Evolutionary conservation across 2,797 vertebrate species (phyloP).

Genomic region (Pampus argenteus): DNA sequence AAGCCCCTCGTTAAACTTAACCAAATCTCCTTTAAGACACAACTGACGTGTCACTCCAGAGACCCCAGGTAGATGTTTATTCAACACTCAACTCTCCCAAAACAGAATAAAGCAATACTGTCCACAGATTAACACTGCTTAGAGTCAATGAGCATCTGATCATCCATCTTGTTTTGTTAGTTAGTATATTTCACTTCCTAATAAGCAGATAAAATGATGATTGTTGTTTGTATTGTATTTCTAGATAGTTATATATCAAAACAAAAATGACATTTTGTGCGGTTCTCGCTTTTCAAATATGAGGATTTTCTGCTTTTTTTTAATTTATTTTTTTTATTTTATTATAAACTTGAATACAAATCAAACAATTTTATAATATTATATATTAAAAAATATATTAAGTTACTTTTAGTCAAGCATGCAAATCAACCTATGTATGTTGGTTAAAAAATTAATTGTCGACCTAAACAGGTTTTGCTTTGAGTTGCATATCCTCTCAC

Average conservation of each 20-base stretch:
- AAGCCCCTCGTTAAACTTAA: conserved; percentile 66
- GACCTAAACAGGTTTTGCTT: too few relatives aligned
- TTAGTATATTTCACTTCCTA: background rate
- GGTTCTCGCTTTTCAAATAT: background rate
- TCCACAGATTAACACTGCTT: background rate
- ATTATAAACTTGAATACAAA: too few relatives aligned
- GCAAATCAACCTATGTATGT: background rate
- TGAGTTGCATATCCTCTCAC: too few relatives aligned
- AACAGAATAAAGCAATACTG: background rate
- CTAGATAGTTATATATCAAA: background rate
- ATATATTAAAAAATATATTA: background rate
- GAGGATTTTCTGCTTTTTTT: background rate
- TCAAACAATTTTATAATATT: background rate
- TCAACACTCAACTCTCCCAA: background rate
- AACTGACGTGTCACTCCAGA: conserved; percentile 22
- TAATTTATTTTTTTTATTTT: background rate
- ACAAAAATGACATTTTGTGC: background rate
- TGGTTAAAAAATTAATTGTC: too few relatives aligned
- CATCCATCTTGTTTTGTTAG: background rate
- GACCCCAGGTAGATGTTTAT: conserved; percentile 1
- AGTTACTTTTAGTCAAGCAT: background rate
- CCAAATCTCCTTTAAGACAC: conserved; percentile 52
- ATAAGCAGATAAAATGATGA: background rate
- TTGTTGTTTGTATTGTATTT: background rate
- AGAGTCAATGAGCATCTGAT: background rate